Conservation (phyloP, 1,140 invertebrate species). For the Bombus difficillimus region DNA sequence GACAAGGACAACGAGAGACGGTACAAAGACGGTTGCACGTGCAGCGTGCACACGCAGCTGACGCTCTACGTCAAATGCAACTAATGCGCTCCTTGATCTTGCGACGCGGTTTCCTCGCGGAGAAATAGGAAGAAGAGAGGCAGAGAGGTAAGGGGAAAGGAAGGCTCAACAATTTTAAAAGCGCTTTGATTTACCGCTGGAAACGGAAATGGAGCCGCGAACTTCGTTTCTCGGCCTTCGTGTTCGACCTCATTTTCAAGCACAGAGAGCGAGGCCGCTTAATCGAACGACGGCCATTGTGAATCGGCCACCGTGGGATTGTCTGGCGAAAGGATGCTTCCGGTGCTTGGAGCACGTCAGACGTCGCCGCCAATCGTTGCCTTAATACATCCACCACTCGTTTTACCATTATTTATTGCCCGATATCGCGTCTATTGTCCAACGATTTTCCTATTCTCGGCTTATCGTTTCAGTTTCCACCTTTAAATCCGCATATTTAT, state of each 20-base stretch:
- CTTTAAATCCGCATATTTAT: not conserved
- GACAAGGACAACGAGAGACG: slow-evolving; percentile 42
- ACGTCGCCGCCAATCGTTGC: slow-evolving; percentile 52
- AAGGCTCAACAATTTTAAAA: slow-evolving; percentile 52
- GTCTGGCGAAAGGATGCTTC: slow-evolving; percentile 40
- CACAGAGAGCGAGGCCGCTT: not conserved
- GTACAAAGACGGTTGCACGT: slow-evolving; percentile 59
- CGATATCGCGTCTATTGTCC: slow-evolving; percentile 23
- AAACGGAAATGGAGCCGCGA: slow-evolving; percentile 60
- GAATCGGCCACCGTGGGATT: slow-evolving; percentile 46
- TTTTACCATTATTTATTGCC: slow-evolving; percentile 43
- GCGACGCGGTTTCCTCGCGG: slow-evolving; percentile 35
- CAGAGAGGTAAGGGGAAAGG: not conserved
- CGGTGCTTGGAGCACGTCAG: slow-evolving; percentile 54
- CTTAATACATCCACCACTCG: slow-evolving; percentile 24
- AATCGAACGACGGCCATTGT: slow-evolving; percentile 46
- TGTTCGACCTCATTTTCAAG: slow-evolving; percentile 52
- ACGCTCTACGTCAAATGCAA: slow-evolving; percentile 79
- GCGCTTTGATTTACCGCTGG: slow-evolving; percentile 65
- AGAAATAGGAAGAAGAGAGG: too few species aligned
- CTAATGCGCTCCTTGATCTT: slow-evolving; percentile 79
- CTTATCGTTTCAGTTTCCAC: not conserved
- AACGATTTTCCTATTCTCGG: not conserved
- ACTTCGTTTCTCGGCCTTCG: slow-evolving; percentile 15
- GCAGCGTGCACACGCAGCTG: slow-evolving; percentile 72